Evolutionary conservation across 2,113 vertebrate species (phyloP), one percentile per base, ranked within the genome.

Genomic region (Toxostoma redivivum): DNA sequence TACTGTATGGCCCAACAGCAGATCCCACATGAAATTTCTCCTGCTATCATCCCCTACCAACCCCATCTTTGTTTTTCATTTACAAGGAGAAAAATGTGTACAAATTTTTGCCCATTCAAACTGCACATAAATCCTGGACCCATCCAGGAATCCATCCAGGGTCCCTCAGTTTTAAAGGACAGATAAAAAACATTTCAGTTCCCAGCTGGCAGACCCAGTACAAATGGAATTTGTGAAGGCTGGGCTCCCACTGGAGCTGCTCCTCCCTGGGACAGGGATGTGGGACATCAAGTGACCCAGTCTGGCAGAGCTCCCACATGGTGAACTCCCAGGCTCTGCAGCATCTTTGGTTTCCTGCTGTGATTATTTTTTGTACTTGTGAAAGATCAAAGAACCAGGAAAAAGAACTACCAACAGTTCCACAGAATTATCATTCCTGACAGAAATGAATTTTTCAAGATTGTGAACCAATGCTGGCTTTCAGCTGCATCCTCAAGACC

Each of bases 391-490:
- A 57, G 44, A 56, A 67, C 1, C 12, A 65, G 15, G 15, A 80
- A 61, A 47, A 40, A 56, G 64, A 90, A 23, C 18, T 30, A 50
- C n/a, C 27, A 67, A 28, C 12, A 19, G 15, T 50, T 78, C 50
- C 33, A 37, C 21, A 40, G 40, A 77, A 61, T 82, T 45, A 35
- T 7, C 42, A 72, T 15, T 76, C 37, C n/a, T 57, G 86, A 30
- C 31, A 83, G 38, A 95, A 95, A 62, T 24, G 5, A 88, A 84
- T 25, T 50, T 66, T 53, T 81, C 64, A 81, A 58, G 57, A 50
- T 4, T 54, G 3, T 19, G 58, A 90, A 65, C 25, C 44, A 81
- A 35, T 23, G 19, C 14, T 60, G 18, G 7, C n/a, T 57, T 94
- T 81, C 47, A 77, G 56, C 45, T 81, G 37, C 16, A 5, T 37